phyloP scores from a whole-genome alignment of 2,113 vertebrate genomes.

The Oenanthe melanoleuca region DNA sequence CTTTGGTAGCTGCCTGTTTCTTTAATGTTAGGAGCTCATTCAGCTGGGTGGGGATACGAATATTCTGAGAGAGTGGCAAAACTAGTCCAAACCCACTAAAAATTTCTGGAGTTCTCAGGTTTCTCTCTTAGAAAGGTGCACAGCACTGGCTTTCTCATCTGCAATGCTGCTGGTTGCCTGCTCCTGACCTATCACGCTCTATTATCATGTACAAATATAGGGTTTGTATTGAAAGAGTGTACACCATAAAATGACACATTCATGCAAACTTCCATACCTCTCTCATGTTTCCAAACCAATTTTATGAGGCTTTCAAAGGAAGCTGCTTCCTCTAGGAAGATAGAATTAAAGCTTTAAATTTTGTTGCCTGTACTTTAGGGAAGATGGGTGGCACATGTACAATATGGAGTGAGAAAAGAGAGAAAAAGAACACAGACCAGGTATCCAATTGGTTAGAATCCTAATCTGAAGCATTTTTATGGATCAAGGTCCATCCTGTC shows the following conservation, averaged over 20 bases:
- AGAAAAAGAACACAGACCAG: background rate
- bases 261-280: background rate
- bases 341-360: background rate
- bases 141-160: background rate
- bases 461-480: background rate
- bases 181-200: background rate
- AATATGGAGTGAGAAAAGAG: background rate
- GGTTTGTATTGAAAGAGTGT: background rate
- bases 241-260: background rate
- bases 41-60: background rate
- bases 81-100: background rate
- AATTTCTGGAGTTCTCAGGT: background rate
- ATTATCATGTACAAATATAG: background rate
- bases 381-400: background rate
- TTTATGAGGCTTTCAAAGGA: background rate
- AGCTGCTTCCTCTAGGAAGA: background rate
- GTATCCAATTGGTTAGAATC: background rate
- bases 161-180: background rate
- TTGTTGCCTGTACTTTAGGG: background rate
- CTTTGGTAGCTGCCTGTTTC: background rate
- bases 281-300: background rate
- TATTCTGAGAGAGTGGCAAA: background rate
- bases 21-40: background rate
- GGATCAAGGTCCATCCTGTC: background rate
- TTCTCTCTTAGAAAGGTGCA: background rate